Base-by-base conservation (phyloP, 1,140 invertebrate genomes). In the Drosophila kikkawai region DNA sequence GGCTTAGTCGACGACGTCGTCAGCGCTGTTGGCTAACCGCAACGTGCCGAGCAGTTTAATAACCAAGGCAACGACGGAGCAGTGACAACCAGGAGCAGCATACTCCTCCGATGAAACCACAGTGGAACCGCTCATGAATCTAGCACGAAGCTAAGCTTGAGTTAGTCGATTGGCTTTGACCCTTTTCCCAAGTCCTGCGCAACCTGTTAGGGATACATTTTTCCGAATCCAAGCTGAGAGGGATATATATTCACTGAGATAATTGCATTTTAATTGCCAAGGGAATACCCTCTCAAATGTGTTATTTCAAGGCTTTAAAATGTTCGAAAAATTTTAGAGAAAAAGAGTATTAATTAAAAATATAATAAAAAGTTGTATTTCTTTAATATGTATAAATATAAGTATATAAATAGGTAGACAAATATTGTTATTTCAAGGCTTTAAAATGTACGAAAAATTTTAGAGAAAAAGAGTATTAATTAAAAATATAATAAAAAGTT, bases 11-110 rank as follows among this genome's bases (percentile, higher is more conserved):
- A 58, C 26, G 15, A 37, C 56, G 11, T 44, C 32, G 51, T 55
- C 47, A 63, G 70, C 58, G 56, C 55, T 58, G 51, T 41, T 48
- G 51, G 59, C 60, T 53, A 42, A 63, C 51, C 73, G 37, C 67
- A 69, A 69, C 67, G 64, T 48, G 71, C 58, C 58, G 61, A 45
- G 55, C 74, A 73, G 77, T 66, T 85, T 83, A 84, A 83, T 83
- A 83, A 85, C 81, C 77, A 63, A 56, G 70, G 71, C 65, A 80
- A 83, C 51, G 60, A 22, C 55, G 59, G 61, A 75, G 26, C 36
- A 50, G 42, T 70, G 55, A 36, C 58, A 69, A 64, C 36, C 47
- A 61, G 29, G 29, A 48, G 29, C 37, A 17, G 3, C 17, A 13
- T 34, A 19, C 29, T 8, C 37, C 26, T 13, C 22, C 3, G 2